Conservation (phyloP, 2,113 vertebrate species). For the Hiodon alosoides region DNA sequence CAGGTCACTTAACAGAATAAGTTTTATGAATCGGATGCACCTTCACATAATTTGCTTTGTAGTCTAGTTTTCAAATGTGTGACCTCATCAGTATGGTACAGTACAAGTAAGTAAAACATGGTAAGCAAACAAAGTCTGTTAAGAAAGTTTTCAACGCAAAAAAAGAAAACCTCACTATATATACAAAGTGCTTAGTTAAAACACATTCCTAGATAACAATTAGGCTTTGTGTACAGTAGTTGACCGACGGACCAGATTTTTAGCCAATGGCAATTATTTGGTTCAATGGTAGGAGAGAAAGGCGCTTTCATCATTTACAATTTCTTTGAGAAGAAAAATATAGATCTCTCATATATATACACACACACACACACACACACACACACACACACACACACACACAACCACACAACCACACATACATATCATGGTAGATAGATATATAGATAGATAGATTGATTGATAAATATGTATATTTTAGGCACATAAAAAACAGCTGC, state of each 20-base stretch:
- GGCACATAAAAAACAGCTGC: conserved; percentile 80
- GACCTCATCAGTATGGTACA: neutral
- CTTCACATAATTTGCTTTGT: too few species aligned
- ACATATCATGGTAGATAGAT: too few species aligned
- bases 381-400: too few species aligned
- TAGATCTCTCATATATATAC: conserved; percentile 23
- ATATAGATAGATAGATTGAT: too few species aligned
- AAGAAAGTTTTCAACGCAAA: conserved; percentile 36
- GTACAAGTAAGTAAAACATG: too few species aligned
- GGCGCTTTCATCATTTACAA: conserved; percentile 75
- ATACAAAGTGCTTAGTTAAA: conserved; percentile 60
- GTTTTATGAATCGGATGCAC: too few species aligned
- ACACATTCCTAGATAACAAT: conserved; percentile 62
- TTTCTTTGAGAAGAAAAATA: conserved; percentile 50
- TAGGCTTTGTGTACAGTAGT: conserved; percentile 61
- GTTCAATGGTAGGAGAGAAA: conserved; percentile 77
- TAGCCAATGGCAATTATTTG: conserved; percentile 73
- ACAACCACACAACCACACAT: too few species aligned
- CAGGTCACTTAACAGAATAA: too few species aligned
- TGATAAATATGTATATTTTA: conserved; percentile 39
- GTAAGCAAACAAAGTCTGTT: too few species aligned
- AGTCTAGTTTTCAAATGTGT: too few species aligned
- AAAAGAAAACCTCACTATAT: conserved; percentile 36
- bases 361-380: too few species aligned
- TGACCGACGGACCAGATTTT: conserved; percentile 58